A percentile compares a stretch with the other conserved stretches of the same genome.
These are phyloP conservation scores for Scolopax bukidnonensis DNA, from an alignment of 2,797 vertebrate genomes.

Conservation along the genomic window DNA sequence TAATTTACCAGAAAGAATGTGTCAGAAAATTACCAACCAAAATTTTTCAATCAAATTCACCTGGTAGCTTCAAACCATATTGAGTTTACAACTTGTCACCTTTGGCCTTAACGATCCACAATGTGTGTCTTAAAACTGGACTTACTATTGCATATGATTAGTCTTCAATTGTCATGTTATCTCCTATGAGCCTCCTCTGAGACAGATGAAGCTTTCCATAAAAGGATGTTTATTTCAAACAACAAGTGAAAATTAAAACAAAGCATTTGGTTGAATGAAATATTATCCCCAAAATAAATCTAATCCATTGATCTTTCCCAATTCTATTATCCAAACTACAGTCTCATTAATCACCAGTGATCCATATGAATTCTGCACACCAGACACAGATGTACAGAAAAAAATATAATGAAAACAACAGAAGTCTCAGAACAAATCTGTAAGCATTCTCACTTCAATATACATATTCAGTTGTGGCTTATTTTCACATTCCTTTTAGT, in stretches of 20 bases:
- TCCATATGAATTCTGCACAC: background rate
- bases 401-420: background rate
- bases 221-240: background rate
- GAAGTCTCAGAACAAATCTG: background rate
- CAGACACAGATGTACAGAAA: background rate
- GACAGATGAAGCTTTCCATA: background rate
- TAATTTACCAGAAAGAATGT: background rate
- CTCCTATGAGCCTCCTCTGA: background rate
- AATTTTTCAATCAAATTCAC: background rate
- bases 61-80: background rate
- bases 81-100: background rate
- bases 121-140: background rate
- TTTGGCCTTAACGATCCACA: background rate
- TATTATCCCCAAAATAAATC: background rate
- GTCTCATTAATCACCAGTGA: background rate
- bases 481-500: background rate
- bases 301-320: background rate
- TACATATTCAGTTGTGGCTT: background rate
- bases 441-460: background rate
- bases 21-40: background rate
- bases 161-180: background rate
- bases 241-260: background rate
- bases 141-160: background rate
- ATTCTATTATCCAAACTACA: background rate
- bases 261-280: background rate